Evolutionary conservation across 2,113 vertebrate genomes (phyloP).

Genomic region (Sigmodon hispidus): DNA sequence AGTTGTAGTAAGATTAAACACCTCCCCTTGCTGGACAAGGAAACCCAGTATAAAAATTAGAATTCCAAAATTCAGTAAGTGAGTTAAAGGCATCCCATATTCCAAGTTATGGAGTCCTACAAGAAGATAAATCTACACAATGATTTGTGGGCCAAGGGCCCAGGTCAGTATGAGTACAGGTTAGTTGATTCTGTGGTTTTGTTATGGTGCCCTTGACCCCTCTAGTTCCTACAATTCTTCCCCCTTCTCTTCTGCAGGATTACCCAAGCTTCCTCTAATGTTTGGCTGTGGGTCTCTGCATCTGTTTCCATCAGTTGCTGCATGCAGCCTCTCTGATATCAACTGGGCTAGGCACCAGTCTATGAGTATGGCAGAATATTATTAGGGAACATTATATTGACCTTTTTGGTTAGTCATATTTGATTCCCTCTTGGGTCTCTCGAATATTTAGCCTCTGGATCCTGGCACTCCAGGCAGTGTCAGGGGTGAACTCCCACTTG

Average conservation of each 20-base stretch:
- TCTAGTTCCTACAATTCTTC: background rate
- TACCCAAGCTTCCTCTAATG: background rate
- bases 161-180: too few species aligned
- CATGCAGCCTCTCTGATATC: background rate
- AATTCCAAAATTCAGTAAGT: background rate
- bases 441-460: background rate
- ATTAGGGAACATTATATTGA: background rate
- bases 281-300: background rate
- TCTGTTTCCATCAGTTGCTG: background rate
- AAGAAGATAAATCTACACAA: background rate
- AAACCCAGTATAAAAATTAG: background rate
- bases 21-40: background rate
- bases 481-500: background rate
- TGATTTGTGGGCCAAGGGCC: too few species aligned
- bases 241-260: background rate
- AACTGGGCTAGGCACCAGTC: background rate
- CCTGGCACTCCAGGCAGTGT: background rate
- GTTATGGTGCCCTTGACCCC: background rate
- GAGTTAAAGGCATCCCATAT: background rate
- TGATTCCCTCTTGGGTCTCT: background rate
- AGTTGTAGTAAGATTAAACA: background rate
- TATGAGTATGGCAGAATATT: background rate
- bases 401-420: background rate
- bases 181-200: background rate
- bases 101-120: background rate